phyloP scores from a whole-genome alignment of 2,888 invertebrate species.

The Mythimna lalbum region DNA sequence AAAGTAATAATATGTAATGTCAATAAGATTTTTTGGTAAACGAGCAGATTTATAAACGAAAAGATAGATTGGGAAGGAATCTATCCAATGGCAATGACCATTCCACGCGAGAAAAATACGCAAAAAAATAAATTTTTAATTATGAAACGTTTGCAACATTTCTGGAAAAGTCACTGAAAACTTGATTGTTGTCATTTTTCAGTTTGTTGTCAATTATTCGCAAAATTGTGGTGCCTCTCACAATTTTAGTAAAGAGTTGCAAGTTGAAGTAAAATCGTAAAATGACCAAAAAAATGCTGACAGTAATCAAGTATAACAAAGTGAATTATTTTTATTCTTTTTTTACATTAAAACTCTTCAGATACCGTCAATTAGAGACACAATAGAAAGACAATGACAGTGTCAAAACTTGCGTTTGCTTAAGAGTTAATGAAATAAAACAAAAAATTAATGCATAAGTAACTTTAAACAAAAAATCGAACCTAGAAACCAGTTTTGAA shows the following conservation, averaged over 20 bases:
- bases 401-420: too few species aligned
- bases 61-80: not conserved
- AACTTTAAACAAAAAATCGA: not conserved
- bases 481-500: not conserved
- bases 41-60: not conserved
- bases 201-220: not conserved
- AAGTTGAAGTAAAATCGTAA: not conserved
- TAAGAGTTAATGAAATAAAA: too few species aligned
- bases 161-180: not conserved
- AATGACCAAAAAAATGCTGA: conserved; percentile 13
- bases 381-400: too few species aligned
- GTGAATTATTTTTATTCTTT: too few species aligned
- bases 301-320: conserved; percentile 24
- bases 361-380: too few species aligned
- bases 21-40: not conserved
- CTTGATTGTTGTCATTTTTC: not conserved
- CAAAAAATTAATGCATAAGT: too few species aligned
- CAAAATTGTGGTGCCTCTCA: too few species aligned
- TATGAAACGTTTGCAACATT: conserved; percentile 17
- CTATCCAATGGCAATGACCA: not conserved
- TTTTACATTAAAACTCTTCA: too few species aligned
- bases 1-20: not conserved
- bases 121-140: not conserved
- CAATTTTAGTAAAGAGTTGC: too few species aligned
- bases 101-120: too few species aligned